Base-by-base conservation (phyloP, 2,888 invertebrate species). In the Tetrapedia diversipes region DNA sequence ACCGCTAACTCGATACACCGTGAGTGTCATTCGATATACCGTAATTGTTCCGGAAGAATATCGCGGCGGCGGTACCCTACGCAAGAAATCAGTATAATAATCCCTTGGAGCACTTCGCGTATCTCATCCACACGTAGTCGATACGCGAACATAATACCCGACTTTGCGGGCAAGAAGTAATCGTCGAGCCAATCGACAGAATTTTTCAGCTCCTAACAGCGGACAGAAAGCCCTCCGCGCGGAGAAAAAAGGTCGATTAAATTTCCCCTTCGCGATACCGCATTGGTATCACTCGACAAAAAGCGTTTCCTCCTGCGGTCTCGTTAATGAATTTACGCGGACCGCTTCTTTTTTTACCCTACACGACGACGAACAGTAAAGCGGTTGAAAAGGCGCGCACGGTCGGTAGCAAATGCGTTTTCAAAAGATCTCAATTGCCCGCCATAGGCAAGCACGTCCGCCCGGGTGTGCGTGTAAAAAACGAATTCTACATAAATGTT, bases 401-500 rank as follows among this genome's bases (percentile, higher is more conserved):
- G 32, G 39, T 7, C 2, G 41, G 29, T 47, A 27, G 37, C 49
- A 45, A 71, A 66, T 37, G 66, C 41, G 53, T 63, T 53, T 63
- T 67, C 66, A 64, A 77, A 57, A 66, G 43, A 19, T 61, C 49
- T 51, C 57, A 53, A 61, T 57, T 57, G 65, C 34, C 19, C 3
- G 19, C 16, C 27, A 16, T 41, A 22, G 47, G n/a, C 56, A 37
- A 8, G 37, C 53, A 24, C 39, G 47, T 57, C 43, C 34, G 11
- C 19, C n/a, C 16, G 10, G 14, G 22, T 8, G 10, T 1, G 19
- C 0, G 14, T 1, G 37, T 22, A 67, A 63, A 56, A 70, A 57
- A 41, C 1, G 19, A 67, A 53, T 24, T 37, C 57, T 16, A 43
- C 67, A 63, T 67, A 77, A 78, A 71, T 63, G 57, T 63, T 51